Evolutionary conservation across 2,797 vertebrate species (phyloP), one percentile per base, ranked within the genome.

Genomic region (Pseudochaenichthys georgianus): DNA sequence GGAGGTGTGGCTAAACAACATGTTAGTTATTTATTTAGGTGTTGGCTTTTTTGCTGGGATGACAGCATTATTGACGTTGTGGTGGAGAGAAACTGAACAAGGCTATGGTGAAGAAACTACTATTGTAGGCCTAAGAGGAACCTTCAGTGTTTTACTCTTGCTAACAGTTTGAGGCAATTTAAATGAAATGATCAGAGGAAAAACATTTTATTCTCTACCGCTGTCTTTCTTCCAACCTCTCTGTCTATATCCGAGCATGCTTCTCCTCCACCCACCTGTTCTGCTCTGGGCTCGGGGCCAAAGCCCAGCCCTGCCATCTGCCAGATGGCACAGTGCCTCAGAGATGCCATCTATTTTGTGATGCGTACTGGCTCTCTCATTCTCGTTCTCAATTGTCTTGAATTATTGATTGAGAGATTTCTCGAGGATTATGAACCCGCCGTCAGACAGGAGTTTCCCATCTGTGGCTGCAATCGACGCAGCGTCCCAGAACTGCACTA

Each of bases 211-310:
- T 75, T 66, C 15, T 72, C 34, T 38, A 58, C 54, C 57, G 47
- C 42, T 5, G 10, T 43, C 45, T 64, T 47, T 13, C 55, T 41
- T 21, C 42, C 46, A 41, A 3, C n/a, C 28, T 54, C 48, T 59
- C 16, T 55, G 58, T 64, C 59, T 83, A 46, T 73, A 61, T 83
- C 46, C 73, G 80, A 80, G 71, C 83, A 63, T 82, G 83, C 85
- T 92, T 87, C 71, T 75, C 73, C 74, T 66, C 64, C 62, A 31
- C 62, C 83, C 90, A 87, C 85, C 91, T 90, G 91, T 78, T 90
- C 84, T 64, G 58, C 8, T 21, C 78, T 57, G 80, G 78, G 87
- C 82, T 78, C 3, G 0, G 52, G 72, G 82, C 93, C 90, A 89
- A 70, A 80, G 68, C 79, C 71, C 61, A 1, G 75, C 82, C 75